Percentiles rank a stretch among this genome's conserved stretches.
These are phyloP conservation scores for Pseudomyrmex flavicornis DNA, from an alignment of 1,140 invertebrate genomes.

Conservation along the genomic window DNA sequence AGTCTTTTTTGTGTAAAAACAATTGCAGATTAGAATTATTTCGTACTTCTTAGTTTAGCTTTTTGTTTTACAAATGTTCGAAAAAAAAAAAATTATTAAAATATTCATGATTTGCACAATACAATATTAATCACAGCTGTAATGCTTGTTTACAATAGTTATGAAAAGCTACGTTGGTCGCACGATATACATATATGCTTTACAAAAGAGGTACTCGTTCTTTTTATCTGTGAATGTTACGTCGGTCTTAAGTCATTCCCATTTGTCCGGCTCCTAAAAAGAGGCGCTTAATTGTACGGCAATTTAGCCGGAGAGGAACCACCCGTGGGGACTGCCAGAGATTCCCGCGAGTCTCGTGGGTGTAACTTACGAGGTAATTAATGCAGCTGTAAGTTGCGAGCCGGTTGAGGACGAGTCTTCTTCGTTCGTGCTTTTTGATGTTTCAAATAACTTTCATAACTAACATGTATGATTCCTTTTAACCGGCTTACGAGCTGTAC, in stretches of 20 bases:
- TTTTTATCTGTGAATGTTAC: conserved; percentile 40
- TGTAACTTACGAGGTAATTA: conserved; percentile 73
- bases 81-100: too few species aligned
- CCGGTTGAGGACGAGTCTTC: not conserved
- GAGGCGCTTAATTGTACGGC: conserved; percentile 63
- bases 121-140: conserved; percentile 37
- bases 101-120: not conserved
- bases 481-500: not conserved
- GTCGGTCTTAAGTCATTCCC: conserved; percentile 50
- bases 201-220: conserved; percentile 24
- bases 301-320: conserved; percentile 57
- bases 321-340: conserved; percentile 47
- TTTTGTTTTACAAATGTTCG: too few species aligned
- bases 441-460: not conserved
- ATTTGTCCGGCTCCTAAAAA: conserved; percentile 56
- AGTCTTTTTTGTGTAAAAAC: too few species aligned
- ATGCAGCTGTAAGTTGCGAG: conserved; percentile 62
- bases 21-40: too few species aligned
- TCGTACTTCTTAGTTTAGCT: too few species aligned
- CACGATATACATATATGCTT: conserved; percentile 16
- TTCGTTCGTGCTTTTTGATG: conserved; percentile 20
- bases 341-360: conserved; percentile 63
- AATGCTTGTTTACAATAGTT: conserved; percentile 52
- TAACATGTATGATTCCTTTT: not conserved
- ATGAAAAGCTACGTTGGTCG: conserved; percentile 32